Evolutionary conservation across 2,113 vertebrate species (phyloP).

Genomic region (Mus spicilegus): DNA sequence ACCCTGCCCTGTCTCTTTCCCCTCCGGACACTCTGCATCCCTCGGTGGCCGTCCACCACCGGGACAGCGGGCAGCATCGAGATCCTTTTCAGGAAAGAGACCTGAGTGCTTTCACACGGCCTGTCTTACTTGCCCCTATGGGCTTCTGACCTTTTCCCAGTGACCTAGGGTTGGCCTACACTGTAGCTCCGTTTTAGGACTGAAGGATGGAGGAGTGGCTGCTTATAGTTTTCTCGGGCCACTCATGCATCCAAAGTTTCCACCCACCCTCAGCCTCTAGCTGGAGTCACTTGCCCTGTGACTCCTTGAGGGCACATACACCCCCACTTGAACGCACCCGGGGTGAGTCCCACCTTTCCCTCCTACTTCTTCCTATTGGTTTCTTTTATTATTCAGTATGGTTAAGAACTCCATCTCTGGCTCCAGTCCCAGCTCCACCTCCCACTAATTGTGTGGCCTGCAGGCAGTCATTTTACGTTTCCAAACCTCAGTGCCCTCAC

Average conservation of each 20-base stretch:
- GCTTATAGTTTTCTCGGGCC: background rate
- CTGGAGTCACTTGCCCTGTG: background rate
- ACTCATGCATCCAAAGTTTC: background rate
- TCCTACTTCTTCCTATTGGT: background rate
- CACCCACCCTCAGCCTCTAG: background rate
- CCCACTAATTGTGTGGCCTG: background rate
- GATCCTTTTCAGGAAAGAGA: background rate
- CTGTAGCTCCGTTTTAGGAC: background rate
- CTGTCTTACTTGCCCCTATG: background rate
- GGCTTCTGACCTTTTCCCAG: background rate
- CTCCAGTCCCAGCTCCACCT: background rate
- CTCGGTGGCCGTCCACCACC: background rate
- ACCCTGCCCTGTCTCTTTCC: background rate
- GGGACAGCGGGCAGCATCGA: background rate
- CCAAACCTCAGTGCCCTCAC: background rate
- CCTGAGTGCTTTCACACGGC: background rate
- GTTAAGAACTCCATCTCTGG: background rate
- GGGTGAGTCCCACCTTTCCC: background rate
- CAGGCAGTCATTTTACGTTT: background rate
- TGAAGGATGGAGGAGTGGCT: slow-evolving; percentile 1
- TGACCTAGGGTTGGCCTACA: background rate
- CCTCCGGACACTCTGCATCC: background rate
- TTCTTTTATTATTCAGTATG: background rate
- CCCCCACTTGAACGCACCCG: background rate
- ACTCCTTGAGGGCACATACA: background rate